Conservation (phyloP, 2,113 vertebrate species). For the Myiagra hebetior region DNA sequence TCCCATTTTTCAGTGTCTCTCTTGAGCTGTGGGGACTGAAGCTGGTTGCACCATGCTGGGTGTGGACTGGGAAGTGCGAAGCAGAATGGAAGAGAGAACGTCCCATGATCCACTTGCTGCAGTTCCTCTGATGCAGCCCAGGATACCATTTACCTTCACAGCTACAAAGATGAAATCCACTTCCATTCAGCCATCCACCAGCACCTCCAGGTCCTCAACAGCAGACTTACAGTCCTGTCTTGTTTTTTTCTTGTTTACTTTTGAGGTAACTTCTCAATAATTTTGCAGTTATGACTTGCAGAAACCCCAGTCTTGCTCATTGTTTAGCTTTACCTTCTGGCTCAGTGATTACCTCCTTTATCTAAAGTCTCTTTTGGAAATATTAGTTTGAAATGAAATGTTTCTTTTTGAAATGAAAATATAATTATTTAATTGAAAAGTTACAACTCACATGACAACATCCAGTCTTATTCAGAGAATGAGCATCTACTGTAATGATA, state of each 20-base stretch:
- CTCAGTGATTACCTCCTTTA: neutral
- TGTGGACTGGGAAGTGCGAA: neutral
- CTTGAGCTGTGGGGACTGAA: neutral
- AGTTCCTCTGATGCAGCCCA: neutral
- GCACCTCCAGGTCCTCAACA: neutral
- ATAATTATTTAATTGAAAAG: neutral
- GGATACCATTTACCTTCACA: fast-evolving
- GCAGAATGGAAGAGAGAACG: neutral
- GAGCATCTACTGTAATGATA: neutral
- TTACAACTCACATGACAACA: neutral
- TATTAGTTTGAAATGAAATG: neutral
- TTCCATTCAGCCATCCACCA: neutral
- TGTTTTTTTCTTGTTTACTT: neutral
- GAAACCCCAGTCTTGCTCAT: neutral
- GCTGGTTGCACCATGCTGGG: neutral
- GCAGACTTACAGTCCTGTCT: neutral
- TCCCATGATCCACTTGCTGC: neutral
- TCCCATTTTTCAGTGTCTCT: neutral
- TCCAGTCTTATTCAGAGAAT: neutral
- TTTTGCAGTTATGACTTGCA: neutral
- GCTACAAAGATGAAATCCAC: neutral
- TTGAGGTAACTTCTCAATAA: neutral
- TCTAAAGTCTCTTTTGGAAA: neutral
- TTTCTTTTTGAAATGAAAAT: neutral
- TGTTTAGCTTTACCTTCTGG: neutral